Evolutionary conservation across 2,113 vertebrate species (phyloP), one percentile per base, ranked within the genome.

Genomic region (Anolis carolinensis): DNA sequence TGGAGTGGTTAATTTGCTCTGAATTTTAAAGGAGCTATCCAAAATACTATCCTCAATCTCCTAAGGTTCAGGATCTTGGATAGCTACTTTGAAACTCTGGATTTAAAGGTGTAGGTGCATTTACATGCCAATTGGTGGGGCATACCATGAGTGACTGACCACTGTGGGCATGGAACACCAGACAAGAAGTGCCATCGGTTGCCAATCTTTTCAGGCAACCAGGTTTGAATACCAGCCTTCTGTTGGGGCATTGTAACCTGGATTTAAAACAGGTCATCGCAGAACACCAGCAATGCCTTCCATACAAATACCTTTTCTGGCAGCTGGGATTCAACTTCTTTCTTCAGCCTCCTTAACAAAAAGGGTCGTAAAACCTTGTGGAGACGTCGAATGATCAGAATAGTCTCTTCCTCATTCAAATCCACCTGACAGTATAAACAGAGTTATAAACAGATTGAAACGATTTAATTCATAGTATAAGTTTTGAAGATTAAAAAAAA

Each of bases 361-460:
- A 99, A 99, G 0, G 99, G 99, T 8, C 99, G 97, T 83, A 99
- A 96, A 59, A 99, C 99, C 91, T 99, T 99, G 90, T 99, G 99
- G 63, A 99, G 94, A 95, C 99, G 99, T 3, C 99, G 97, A 82
- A 99, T 99, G 85, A 99, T 99, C 93, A 99, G 92, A 92, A 99
- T 99, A 55, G 99, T 99, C 95, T 99, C 99, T 88, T 99, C 99
- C 91, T 99, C 99, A 76, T 99, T 99, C 79, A 99, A 96, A 91
- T 99, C 99, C 68, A 99, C 99, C 98, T 99, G 87, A 9, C 36
- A 7, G 4, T 87, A 0, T 55, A 87, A 75, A 84, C 7, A 20
- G 6, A 84, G 7, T 68, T 20, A 78, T 30, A 44, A 44, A 52
- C 5, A 65, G 16, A 14, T 20, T 65, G 18, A 23, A 1, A 6